Evolutionary conservation across 2,797 vertebrate species (phyloP).

Genomic region (Yasuhikotakia modesta): DNA sequence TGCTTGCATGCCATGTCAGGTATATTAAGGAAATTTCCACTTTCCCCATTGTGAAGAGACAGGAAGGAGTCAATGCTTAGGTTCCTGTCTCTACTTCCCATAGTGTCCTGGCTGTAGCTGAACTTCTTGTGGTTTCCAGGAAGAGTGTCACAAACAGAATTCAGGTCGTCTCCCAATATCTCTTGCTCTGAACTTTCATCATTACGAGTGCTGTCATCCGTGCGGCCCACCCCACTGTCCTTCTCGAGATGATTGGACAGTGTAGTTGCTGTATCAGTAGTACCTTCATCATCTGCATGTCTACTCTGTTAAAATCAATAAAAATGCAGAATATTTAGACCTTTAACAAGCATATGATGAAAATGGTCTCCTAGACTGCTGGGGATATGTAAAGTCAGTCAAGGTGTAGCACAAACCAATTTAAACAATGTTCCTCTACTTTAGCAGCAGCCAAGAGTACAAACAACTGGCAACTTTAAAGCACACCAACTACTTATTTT

Average conservation of each 20-base stretch:
- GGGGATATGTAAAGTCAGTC: neutral
- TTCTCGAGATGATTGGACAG: constrained; percentile 93
- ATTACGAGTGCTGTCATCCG: constrained; percentile 92
- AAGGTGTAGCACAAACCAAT: neutral
- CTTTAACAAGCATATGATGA: neutral
- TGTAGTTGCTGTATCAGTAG: constrained; percentile 91
- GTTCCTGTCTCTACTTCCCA: constrained; percentile 86
- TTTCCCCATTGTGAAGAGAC: constrained; percentile 84
- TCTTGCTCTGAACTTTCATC: constrained; percentile 97
- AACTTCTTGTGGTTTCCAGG: constrained; percentile 84
- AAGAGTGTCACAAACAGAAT: constrained; percentile 79
- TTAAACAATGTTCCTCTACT: neutral
- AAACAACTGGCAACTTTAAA: neutral
- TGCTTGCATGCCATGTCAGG: constrained; percentile 87
- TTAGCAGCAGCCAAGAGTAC: neutral
- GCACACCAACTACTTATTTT: neutral
- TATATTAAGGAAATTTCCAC: constrained; percentile 86
- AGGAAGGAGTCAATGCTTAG: constrained; percentile 87
- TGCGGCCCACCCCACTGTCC: constrained; percentile 93
- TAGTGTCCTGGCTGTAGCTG: constrained; percentile 87
- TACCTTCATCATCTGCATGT: constrained; percentile 89
- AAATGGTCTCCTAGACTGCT: neutral
- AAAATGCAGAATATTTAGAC: neutral
- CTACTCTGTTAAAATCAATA: constrained; percentile 76
- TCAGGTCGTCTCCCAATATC: constrained; percentile 85